Conservation (phyloP, 2,797 vertebrate species). For the Lutjanus campechanus region DNA sequence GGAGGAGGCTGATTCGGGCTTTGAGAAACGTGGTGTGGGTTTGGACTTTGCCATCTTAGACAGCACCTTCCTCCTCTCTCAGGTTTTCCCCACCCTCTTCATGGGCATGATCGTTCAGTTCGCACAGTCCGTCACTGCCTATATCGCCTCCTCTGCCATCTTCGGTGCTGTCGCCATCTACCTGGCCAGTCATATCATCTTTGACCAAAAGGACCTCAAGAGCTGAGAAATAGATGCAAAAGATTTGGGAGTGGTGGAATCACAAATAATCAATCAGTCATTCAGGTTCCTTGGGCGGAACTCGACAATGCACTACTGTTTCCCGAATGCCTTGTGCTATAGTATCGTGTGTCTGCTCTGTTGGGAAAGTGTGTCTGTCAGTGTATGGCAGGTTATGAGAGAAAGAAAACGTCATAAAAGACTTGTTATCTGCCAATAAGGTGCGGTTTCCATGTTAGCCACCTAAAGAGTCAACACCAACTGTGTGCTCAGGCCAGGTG, state of each 20-base stretch:
- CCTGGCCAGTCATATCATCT: slow-evolving; percentile 83
- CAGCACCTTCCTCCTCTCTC: slow-evolving; percentile 89
- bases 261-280: slow-evolving; percentile 28
- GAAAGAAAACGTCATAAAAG: slow-evolving; percentile 21
- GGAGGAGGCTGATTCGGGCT: slow-evolving; percentile 60
- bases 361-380: slow-evolving; percentile 17
- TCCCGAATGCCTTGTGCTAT: slow-evolving; percentile 70
- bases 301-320: slow-evolving; percentile 64
- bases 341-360: slow-evolving; percentile 21
- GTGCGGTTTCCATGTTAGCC: slow-evolving; percentile 6
- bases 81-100: slow-evolving; percentile 88
- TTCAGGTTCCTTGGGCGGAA: slow-evolving; percentile 46
- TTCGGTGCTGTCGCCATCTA: slow-evolving; percentile 85
- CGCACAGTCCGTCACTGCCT: slow-evolving; percentile 86
- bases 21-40: slow-evolving; percentile 84
- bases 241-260: slow-evolving; percentile 24
- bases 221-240: slow-evolving; percentile 55
- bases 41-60: slow-evolving; percentile 89
- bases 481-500: slow-evolving; percentile 20
- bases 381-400: background rate
- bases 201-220: slow-evolving; percentile 87
- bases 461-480: slow-evolving; percentile 20
- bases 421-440: background rate
- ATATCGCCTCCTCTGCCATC: slow-evolving; percentile 85
- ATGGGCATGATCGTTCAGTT: slow-evolving; percentile 89